Base-by-base conservation (phyloP, 2,888 invertebrate species). In the Drosophila sordidapex region DNA sequence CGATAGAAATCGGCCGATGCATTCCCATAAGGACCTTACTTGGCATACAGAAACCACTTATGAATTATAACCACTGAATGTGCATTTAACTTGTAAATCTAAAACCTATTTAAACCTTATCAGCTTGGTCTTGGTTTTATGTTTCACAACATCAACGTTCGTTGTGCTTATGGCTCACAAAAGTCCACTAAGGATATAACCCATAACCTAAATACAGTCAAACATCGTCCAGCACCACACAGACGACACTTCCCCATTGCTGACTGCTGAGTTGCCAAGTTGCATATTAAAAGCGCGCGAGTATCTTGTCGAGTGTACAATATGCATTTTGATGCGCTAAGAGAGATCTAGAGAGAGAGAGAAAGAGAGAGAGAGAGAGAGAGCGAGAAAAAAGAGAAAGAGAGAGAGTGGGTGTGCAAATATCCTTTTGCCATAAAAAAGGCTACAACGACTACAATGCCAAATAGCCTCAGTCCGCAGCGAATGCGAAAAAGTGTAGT, bases 251-350 rank as follows among this genome's bases (percentile, higher is more conserved):
- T 6, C 38, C 29, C 40, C 21, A 4, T n/a, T 21, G 21, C 25
- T 27, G 13, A 36, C 31, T 58, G 67, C 56, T 62, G 71, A 58
- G 78, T 62, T 78, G 61, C 76, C 66, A 67, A 78, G 78, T 69
- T 76, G 79, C 83, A 83, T 85, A 87, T 85, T 81, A 76, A 82
- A 71, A 81, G 69, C 61, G 67, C 15, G 86, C 71, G 83, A 86
- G 83, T 74, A 80, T 76, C 79, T 81, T 69, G 68, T 79, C 79
- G 84, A 79, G 89, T 81, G 87, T 89, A 84, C 87, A 87, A 87
- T 83, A 85, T 89, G 87, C 84, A 85, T 85, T 89, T 82, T 87
- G 83, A 81, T 89, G 76, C 69, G 79, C 67, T 61, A 79, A 71
- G 61, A 38, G 46, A 15, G 15, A 25, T 13, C 15, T 8, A 4